A percentile compares a stretch with the other conserved stretches of the same genome.
Evolutionary conservation across 2,888 invertebrate species (phyloP).

Genomic region (Melangyna quadrimaculata): DNA sequence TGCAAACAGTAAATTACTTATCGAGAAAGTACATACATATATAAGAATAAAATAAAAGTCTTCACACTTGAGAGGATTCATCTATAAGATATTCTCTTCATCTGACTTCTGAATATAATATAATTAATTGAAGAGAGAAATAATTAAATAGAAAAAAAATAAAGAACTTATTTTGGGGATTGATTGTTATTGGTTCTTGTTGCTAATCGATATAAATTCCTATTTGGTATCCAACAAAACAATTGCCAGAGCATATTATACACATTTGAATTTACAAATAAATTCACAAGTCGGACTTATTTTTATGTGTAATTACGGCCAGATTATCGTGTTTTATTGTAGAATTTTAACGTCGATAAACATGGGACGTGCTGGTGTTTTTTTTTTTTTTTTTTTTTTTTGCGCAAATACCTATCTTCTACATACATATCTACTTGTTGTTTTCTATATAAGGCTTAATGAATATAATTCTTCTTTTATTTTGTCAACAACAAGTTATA

Average conservation of each 20-base stretch:
- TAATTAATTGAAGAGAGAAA: slow-evolving; percentile 42
- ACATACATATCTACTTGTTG: too few species aligned
- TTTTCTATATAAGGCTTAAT: not conserved
- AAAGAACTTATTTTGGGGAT: slow-evolving; percentile 28
- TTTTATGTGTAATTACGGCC: slow-evolving; percentile 34
- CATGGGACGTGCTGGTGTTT: slow-evolving; percentile 9
- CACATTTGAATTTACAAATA: slow-evolving; percentile 24
- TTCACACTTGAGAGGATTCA: slow-evolving; percentile 63
- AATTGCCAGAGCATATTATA: slow-evolving; percentile 42
- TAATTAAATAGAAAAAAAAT: not conserved
- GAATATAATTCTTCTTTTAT: not conserved
- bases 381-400: not conserved
- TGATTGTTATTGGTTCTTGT: slow-evolving; percentile 30
- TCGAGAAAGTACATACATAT: not conserved
- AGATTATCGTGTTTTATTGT: slow-evolving; percentile 55
- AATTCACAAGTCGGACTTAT: slow-evolving; percentile 12
- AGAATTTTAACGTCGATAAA: slow-evolving; percentile 37
- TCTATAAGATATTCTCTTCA: slow-evolving; percentile 6
- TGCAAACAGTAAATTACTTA: slow-evolving; percentile 34
- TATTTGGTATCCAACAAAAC: slow-evolving; percentile 26
- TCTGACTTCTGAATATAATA: not conserved
- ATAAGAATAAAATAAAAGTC: not conserved
- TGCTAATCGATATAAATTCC: slow-evolving; percentile 55
- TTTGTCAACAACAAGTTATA: not conserved
- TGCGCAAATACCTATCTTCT: not conserved